A percentile compares a stretch with the other conserved stretches of the same genome.
Conservation (phyloP, 1,140 invertebrate genomes). For the Popillia japonica region DNA sequence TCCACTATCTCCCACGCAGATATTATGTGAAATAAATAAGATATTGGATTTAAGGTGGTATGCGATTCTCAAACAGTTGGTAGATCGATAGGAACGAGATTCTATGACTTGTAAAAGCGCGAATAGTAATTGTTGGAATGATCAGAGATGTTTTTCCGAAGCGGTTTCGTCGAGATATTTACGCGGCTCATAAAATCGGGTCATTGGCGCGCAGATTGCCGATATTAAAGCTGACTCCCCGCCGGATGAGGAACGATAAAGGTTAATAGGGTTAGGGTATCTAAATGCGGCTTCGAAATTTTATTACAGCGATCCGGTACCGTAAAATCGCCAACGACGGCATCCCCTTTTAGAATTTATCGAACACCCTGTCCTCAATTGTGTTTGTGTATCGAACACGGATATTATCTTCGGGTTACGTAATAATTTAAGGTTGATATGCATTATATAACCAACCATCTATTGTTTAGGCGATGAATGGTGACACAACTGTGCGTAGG, state of each 20-base stretch:
- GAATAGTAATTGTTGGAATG: slow-evolving; percentile 5
- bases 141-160: slow-evolving; percentile 6
- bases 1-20: neutral
- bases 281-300: slow-evolving; percentile 12
- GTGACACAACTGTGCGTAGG: neutral
- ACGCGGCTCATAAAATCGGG: slow-evolving; percentile 10
- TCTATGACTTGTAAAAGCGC: neutral
- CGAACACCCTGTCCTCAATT: slow-evolving; percentile 9
- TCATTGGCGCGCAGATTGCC: slow-evolving; percentile 8
- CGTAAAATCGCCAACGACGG: neutral
- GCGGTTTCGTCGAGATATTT: slow-evolving; percentile 9
- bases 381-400: slow-evolving; percentile 10
- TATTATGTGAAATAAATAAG: neutral
- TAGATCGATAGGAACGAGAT: neutral
- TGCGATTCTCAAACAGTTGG: neutral
- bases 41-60: neutral
- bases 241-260: slow-evolving; percentile 8
- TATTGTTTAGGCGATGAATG: neutral
- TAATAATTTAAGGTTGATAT: slow-evolving; percentile 19
- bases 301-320: slow-evolving; percentile 9
- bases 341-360: slow-evolving; percentile 4
- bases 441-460: neutral
- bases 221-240: neutral
- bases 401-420: neutral
- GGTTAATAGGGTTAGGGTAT: slow-evolving; percentile 10